Evolutionary conservation across 2,888 invertebrate genomes (phyloP), one percentile per base, ranked within the genome.

Genomic region (Candidula unifasciata): DNA sequence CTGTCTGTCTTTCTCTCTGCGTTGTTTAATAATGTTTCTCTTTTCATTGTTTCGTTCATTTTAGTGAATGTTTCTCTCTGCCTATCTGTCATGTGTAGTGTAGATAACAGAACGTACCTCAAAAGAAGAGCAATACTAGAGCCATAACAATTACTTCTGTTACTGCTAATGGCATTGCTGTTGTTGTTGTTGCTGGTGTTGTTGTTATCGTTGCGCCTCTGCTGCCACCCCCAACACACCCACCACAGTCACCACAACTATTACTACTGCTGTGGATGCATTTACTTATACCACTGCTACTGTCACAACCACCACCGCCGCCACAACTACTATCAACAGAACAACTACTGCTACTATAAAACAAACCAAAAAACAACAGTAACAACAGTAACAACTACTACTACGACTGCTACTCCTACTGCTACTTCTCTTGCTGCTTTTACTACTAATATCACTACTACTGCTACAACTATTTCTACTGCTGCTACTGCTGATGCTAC

Each of bases 1-100:
- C n/a, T 60, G 52, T 80, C 74, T 74, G 6, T 82, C 60, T 74
- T 30, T 82, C 74, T 82, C 18, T 71, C 80, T 80, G 69, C 35
- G 27, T 69, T 27, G 35, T 6, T 21, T 24, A 30, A 21, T 33
- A 21, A 10, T 0, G 8, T n/a, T 35, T 79, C 5, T 33, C 2
- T 54, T 5, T 27, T 77, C 77, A n/a, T 2, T 2, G 37, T 27
- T 44, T n/a, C 52, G 3, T 3, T 44, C 27, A 21, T 21, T 76
- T 74, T 44, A 44, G 44, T 44, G 13, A 6, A 6, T 0, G 13
- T 44, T 44, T 44, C 44, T 13, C 44, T 13, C 33, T n/a, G 18
- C 44, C 24, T 44, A n/a, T 37, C 21, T 10, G 16, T n/a, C 37
- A 35, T 6, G 76, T 76, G 21, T 21, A 35, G 52, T 18, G 10